Evolutionary conservation across 2,888 invertebrate genomes (phyloP), one percentile per base, ranked within the genome.

Genomic region (Aspidapion aeneum): DNA sequence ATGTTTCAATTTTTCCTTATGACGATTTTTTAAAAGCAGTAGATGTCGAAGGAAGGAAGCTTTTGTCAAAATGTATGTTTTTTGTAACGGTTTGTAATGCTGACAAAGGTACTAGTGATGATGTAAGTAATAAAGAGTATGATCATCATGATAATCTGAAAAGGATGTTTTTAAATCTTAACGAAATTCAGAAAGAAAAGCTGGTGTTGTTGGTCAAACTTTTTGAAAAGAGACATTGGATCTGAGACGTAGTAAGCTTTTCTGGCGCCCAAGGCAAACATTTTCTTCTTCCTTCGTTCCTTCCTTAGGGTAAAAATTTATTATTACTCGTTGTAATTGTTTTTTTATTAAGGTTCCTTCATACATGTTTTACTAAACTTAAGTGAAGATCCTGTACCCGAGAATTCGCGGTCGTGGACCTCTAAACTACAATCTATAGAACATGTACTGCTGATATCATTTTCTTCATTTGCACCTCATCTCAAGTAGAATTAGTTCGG

Each of bases 301-400:
- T n/a, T n/a, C n/a, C n/a, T n/a, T n/a, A n/a, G n/a, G n/a, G n/a
- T n/a, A n/a, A n/a, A n/a, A n/a, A n/a, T n/a, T n/a, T n/a, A n/a
- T n/a, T n/a, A n/a, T n/a, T n/a, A n/a, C n/a, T n/a, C n/a, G n/a
- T n/a, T 64, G 66, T 60, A 50, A 1, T 21, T 61, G 1, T 58
- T 61, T 1, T 12, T 61, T 1, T 65, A 67, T 18, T 17, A 55
- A 52, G 66, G 65, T 49, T 63, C 65, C 48, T 67, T 64, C 64
- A 61, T 61, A 19, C 64, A 67, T 50, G 65, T 65, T 52, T 52
- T 67, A 22, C 64, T 67, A 65, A 49, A 61, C n/a, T 65, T 57
- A 19, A 50, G 20, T 49, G 64, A 22, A 16, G 18, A 20, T 50
- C 3, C 35, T n/a, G n/a, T n/a, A n/a, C n/a, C n/a, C 48, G 57